Percentiles rank a stretch among this genome's conserved stretches.
These are phyloP conservation scores for Hylaeus anthracinus DNA, from an alignment of 1,140 invertebrate species.

Conservation along the genomic window DNA sequence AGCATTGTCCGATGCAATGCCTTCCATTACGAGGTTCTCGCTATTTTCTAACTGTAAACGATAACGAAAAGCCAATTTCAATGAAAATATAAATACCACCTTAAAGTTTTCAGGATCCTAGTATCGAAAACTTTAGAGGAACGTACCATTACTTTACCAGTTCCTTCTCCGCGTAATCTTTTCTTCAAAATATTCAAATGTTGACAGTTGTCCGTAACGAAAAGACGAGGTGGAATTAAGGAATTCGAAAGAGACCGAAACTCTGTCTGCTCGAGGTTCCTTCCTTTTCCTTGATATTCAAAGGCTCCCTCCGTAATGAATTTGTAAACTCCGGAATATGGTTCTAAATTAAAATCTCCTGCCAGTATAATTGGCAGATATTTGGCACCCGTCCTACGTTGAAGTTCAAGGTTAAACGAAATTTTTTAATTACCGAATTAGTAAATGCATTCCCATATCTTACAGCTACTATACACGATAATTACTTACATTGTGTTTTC, in stretches of 20 bases:
- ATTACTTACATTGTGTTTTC: slow-evolving; percentile 71
- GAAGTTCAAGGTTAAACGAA: slow-evolving; percentile 12
- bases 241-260: slow-evolving; percentile 65
- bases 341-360: slow-evolving; percentile 94
- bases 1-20: slow-evolving; percentile 11
- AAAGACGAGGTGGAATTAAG: slow-evolving; percentile 82
- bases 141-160: slow-evolving; percentile 68
- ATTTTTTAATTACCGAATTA: background rate
- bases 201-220: slow-evolving; percentile 86
- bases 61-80: background rate
- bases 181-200: slow-evolving; percentile 81
- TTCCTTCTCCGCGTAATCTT: slow-evolving; percentile 70
- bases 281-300: slow-evolving; percentile 81
- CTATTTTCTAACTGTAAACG: slow-evolving; percentile 61
- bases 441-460: too few relatives aligned
- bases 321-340: slow-evolving; percentile 86
- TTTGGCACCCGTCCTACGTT: slow-evolving; percentile 67
- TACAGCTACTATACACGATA: background rate
- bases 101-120: background rate
- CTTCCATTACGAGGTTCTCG: slow-evolving; percentile 25
- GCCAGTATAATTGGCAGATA: slow-evolving; percentile 91
- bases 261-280: slow-evolving; percentile 65
- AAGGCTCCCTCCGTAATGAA: slow-evolving; percentile 87
- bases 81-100: background rate
- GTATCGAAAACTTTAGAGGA: background rate